Evolutionary conservation across 2,888 invertebrate species (phyloP), one percentile per base, ranked within the genome.

Genomic region (Eugnorisma glareosa): DNA sequence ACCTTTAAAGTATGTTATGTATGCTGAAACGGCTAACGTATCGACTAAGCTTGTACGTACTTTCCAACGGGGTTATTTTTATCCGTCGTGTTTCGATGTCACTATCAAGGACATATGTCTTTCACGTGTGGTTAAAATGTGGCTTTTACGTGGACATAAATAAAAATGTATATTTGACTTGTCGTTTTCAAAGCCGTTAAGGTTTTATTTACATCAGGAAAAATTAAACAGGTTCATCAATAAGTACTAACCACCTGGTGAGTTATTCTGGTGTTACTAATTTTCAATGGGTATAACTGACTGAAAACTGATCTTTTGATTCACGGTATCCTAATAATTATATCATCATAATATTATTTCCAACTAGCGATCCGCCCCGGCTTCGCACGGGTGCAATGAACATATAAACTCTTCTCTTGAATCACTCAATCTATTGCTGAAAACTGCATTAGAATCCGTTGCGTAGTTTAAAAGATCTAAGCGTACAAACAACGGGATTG

Each of bases 1-100:
- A 31, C 66, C 66, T 77, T 82, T 81, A 69, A 48, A 72, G 73
- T 77, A 82, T 66, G 72, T 79, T 57, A 77, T 73, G 51, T 57
- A 77, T 73, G 51, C 48, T 67, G 40, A 81, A 82, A 73, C 57
- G 67, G 67, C 73, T 82, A 40, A 48, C 72, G 57, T 77, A 81
- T 77, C 68, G 77, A 72, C 37, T 67, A 70, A 54, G 35, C 54
- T 43, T 45, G 37, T n/a, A 31, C 57, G 59, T 35, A 59, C 67
- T 67, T 31, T 59, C 15, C 43, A 43, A 21, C 24, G 40, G 59
- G 43, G 57, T 72, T 77, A 81, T 77, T 77, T 81, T 51, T 71
- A 61, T 45, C 31, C 21, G 45, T 64, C 28, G 31, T 57, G 31
- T 77, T 81, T 43, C 63, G 61, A 71, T 68, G 77, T 57, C 70